These are phyloP conservation scores for Temnothorax curvispinosus DNA, from an alignment of 1,140 invertebrate genomes.

Conservation along the genomic window DNA sequence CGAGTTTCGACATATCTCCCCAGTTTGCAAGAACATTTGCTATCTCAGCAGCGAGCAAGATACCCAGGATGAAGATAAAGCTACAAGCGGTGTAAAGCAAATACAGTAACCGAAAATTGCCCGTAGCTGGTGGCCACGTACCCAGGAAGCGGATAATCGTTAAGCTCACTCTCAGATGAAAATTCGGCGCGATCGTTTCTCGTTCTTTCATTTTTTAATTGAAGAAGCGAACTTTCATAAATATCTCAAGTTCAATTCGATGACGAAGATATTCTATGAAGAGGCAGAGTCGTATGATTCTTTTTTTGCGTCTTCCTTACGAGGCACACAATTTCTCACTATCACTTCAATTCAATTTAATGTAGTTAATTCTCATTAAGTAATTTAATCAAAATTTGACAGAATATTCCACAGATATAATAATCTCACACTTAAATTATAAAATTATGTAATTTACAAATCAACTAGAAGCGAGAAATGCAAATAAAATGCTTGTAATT, in stretches of 20 bases:
- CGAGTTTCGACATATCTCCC: conserved; percentile 66
- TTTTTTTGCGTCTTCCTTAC: background rate
- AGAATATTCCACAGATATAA: background rate
- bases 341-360: background rate
- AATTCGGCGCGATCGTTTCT: conserved; percentile 65
- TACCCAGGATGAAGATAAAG: conserved; percentile 69
- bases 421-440: background rate
- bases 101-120: conserved; percentile 61
- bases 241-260: background rate
- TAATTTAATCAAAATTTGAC: background rate
- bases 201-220: background rate
- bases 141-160: conserved; percentile 74
- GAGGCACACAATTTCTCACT: background rate
- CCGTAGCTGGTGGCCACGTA: conserved; percentile 66
- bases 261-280: background rate
- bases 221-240: background rate
- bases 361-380: background rate
- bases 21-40: conserved; percentile 67
- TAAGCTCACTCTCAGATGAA: conserved; percentile 70
- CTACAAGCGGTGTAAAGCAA: conserved; percentile 60
- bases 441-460: conserved; percentile 7
- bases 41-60: conserved; percentile 67
- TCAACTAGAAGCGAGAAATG: background rate
- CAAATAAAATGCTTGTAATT: background rate
- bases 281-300: background rate